Percentiles rank a stretch among this genome's conserved stretches.
These are phyloP conservation scores for Oligia latruncula DNA, from an alignment of 2,888 invertebrate species.

Conservation along the genomic window DNA sequence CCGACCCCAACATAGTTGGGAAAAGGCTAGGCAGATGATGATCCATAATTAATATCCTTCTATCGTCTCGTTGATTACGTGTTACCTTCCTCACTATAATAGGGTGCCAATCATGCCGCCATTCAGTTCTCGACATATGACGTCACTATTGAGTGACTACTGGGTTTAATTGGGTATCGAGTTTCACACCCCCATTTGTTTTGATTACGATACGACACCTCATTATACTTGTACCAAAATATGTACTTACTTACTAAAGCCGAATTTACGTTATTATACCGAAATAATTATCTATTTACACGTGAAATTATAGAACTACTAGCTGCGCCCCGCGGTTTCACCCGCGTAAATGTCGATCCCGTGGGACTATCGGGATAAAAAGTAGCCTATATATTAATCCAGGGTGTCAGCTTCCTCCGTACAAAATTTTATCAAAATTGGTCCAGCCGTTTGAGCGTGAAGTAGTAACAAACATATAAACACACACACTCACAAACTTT, in stretches of 20 bases:
- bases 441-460: too few species aligned
- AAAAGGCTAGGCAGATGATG: too few species aligned
- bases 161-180: neutral
- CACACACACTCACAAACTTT: too few species aligned
- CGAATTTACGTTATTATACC: neutral
- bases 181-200: neutral
- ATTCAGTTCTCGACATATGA: neutral
- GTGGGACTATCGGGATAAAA: too few species aligned
- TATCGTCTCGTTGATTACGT: constrained; percentile 1
- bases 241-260: neutral
- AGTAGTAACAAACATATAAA: too few species aligned
- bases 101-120: neutral
- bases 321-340: too few species aligned
- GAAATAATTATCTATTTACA: neutral
- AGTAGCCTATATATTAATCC: too few species aligned
- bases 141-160: neutral
- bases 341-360: too few species aligned
- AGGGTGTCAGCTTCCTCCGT: too few species aligned
- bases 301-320: neutral
- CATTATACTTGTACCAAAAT: neutral
- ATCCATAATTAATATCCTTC: neutral
- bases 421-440: too few species aligned
- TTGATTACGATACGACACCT: too few species aligned
- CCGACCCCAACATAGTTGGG: too few species aligned
- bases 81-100: neutral